Evolutionary conservation across 2,113 vertebrate species (phyloP), one percentile per base, ranked within the genome.

Genomic region (Callipepla californica): DNA sequence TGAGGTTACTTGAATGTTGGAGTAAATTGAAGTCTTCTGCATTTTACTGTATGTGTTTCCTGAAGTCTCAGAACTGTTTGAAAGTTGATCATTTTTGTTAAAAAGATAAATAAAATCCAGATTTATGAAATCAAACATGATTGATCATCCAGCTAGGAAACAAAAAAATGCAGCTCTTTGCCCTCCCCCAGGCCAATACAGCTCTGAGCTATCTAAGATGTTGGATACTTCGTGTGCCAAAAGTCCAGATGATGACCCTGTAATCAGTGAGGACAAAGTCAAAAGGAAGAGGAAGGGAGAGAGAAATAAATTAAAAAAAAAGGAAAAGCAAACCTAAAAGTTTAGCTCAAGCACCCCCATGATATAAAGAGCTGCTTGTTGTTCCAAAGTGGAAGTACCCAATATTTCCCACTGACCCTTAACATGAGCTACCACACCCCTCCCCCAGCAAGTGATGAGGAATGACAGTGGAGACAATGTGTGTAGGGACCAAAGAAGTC

Each of bases 261-360:
- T 85, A 69, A 26, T 51, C 38, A 65, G 18, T 7, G 44, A 73
- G 61, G n/a, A 80, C 5, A 9, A 58, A 81, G 57, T 58, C 3
- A 78, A 81, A 80, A 4, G 11, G 14, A 8, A 3, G 5, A 2
- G 5, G 1, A 8, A 0, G 1, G 8, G 11, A 3, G 18, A 1
- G 13, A 5, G 2, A 28, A 25, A 55, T 11, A 22, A 55, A 21
- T 65, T 13, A 40, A 9, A 22, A 42, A 42, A 32, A 4, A 8
- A 57, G 36, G 14, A 47, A 61, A 63, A 40, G 11, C 42, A 59
- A 45, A 7, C 22, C 36, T 53, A 7, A 68, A 90, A 88, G 16
- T 88, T 77, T 84, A 47, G 42, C 16, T 87, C 21, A 61, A 38
- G 26, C 4, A 21, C 18, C 6, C 19, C 19, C 19, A 23, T 2